Base-by-base conservation (phyloP, 2,888 invertebrate genomes). In the Platycnemis pennipes region DNA sequence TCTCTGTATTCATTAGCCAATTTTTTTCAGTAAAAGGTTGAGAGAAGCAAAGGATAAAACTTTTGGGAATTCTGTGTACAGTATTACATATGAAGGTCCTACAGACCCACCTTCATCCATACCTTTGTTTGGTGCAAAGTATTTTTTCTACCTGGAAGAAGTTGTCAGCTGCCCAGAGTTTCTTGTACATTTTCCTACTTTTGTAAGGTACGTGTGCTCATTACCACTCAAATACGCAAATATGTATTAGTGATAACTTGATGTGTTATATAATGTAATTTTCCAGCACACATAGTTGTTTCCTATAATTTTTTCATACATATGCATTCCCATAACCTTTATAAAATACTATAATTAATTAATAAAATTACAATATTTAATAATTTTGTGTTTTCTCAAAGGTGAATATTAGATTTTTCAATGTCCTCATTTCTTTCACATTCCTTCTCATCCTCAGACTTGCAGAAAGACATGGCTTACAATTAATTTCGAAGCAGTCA, bases 131-230 rank as follows among this genome's bases (percentile, higher is more conserved):
- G 99, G 99, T 85, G 99, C 98, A 42, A 98, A 99, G 96, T 99
- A 99, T 97, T 98, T 99, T 96, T 99, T 99, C 96, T 98, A 98
- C 96, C 97, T 99, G 95, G 99, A 99, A 96, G 99, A 98, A 69
- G 99, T 99, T 13, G 99, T 99, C 0, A 98, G 99, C 96, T 99
- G 99, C 96, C 99, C 99, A 1, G 99, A 99, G 96, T 99, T 99
- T 97, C 97, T 99, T 94, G 99, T 99, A 31, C 98, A 99, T 96
- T 99, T 99, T 96, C 98, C 99, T 37, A 97, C 98, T 7, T 97
- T 99, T 94, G 97, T 97, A 86, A 96, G 98, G 96, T 96, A 95
- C 95, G 95, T 86, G 22, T 3, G 44, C 11, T 19, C 44, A 37
- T 37, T 77, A 77, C 26, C 37, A 7, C 11, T 37, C 37, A 0